These are phyloP conservation scores for Eristalis intricaria DNA, from an alignment of 2,888 invertebrate species.

Conservation along the genomic window DNA sequence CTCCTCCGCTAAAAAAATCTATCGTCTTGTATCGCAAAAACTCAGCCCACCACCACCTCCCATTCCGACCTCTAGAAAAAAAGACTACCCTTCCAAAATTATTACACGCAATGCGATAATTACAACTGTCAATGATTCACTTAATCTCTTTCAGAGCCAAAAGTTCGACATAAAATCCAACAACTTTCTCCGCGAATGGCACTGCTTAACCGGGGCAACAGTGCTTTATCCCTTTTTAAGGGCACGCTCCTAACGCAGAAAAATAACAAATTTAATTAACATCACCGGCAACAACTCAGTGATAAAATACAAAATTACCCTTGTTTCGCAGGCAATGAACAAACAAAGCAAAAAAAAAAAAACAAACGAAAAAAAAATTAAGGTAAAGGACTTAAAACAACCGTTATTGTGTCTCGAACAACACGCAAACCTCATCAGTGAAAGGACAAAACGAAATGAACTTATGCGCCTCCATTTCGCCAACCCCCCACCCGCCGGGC, in stretches of 20 bases:
- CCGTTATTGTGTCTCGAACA: constrained; percentile 10
- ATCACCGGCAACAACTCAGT: constrained; percentile 17
- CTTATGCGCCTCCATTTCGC: constrained; percentile 1
- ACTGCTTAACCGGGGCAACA: constrained; percentile 5
- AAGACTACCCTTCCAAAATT: not conserved
- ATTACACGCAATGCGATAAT: not conserved
- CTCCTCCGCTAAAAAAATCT: not conserved
- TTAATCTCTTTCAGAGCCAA: not conserved
- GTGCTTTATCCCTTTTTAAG: constrained; percentile 5
- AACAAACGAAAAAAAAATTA: not conserved
- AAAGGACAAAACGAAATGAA: constrained; percentile 30
- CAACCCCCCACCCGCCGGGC: not conserved
- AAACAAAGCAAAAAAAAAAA: not conserved
- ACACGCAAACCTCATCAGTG: constrained; percentile 27
- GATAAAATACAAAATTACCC: constrained; percentile 33
- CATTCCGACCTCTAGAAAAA: not conserved
- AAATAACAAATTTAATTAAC: constrained; percentile 49
- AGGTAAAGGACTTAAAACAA: constrained; percentile 14
- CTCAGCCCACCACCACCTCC: not conserved
- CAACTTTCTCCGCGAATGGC: not conserved
- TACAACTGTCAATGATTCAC: not conserved
- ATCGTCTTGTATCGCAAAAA: not conserved
- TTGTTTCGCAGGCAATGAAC: not conserved
- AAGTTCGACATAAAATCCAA: not conserved
- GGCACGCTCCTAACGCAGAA: constrained; percentile 2